Evolutionary conservation across 2,888 invertebrate species (phyloP).

Genomic region (Cephus sareptanus): DNA sequence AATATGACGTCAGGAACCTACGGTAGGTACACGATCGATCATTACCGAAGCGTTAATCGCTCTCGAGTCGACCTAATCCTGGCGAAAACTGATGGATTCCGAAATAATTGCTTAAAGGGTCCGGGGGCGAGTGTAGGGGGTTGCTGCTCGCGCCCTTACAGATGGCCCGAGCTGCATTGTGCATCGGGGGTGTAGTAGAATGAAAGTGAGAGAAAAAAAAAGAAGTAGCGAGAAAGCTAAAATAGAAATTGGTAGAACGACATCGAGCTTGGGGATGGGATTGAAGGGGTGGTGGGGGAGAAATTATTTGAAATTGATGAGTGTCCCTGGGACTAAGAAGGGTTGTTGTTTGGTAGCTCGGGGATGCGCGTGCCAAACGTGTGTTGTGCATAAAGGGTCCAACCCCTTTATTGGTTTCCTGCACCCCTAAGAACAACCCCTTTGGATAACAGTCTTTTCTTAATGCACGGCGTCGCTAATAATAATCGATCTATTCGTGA

Average conservation of each 20-base stretch:
- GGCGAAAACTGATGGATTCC: constrained; percentile 55
- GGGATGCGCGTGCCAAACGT: constrained; percentile 42
- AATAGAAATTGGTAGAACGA: constrained; percentile 13
- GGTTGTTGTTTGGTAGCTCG: constrained; percentile 27
- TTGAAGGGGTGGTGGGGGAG: constrained; percentile 31
- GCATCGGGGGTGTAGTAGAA: constrained; percentile 19
- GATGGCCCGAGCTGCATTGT: constrained; percentile 31
- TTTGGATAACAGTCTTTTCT: too few species aligned
- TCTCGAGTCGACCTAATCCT: constrained; percentile 18
- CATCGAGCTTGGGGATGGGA: background rate
- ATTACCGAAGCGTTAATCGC: constrained; percentile 46
- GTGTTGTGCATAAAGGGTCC: constrained; percentile 35
- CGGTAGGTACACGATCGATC: constrained; percentile 41
- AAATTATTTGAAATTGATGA: constrained; percentile 59
- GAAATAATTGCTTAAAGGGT: constrained; percentile 57
- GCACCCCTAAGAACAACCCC: background rate
- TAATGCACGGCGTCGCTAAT: constrained; percentile 21
- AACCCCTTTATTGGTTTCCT: constrained; percentile 39
- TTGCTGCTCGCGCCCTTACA: constrained; percentile 37
- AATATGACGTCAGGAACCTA: too few species aligned
- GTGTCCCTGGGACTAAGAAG: constrained; percentile 31
- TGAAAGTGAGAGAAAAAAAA: constrained; percentile 17
- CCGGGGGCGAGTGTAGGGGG: constrained; percentile 24
- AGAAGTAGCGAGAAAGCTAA: constrained; percentile 13
- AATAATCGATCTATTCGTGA: constrained; percentile 40